Conservation (phyloP, 2,888 invertebrate species). For the Apomyelois bistriatella region DNA sequence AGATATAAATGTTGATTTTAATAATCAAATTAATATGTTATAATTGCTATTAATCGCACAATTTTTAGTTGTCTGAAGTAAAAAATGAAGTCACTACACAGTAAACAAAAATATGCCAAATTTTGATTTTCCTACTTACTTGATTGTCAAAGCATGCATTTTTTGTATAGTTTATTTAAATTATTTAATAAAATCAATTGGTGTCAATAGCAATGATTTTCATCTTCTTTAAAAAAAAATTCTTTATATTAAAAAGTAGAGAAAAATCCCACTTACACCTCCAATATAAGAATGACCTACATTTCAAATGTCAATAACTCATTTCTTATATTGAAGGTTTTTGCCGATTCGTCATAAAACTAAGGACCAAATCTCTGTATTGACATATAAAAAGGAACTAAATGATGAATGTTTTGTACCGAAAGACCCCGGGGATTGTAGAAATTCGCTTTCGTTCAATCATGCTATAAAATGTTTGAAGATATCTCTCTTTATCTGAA, state of each 20-base stretch:
- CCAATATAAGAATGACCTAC: not conserved
- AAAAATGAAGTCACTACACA: no score
- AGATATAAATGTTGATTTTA: no score
- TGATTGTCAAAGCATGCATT: no score
- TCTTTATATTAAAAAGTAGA: not conserved
- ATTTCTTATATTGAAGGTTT: constrained; percentile 1
- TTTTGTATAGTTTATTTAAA: no score
- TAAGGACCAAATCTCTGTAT: constrained; percentile 10
- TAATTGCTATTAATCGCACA: no score
- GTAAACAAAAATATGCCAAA: no score
- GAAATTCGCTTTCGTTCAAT: constrained; percentile 25
- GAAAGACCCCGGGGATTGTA: constrained; percentile 18
- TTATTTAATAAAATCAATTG: no score
- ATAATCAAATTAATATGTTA: no score
- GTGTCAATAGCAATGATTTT: no score
- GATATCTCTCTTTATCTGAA: constrained; percentile 16
- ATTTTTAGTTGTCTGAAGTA: no score
- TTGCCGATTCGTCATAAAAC: constrained; percentile 9
- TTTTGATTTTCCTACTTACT: no score
- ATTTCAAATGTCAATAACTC: constrained; percentile 8
- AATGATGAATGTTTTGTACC: constrained; percentile 26
- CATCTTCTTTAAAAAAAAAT: no score
- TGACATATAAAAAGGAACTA: constrained; percentile 19
- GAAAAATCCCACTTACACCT: not conserved
- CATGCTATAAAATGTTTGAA: constrained; percentile 25